Evolutionary conservation across 23 tunicate species (phyloP).

Genomic region (Halocynthia aurantium): DNA sequence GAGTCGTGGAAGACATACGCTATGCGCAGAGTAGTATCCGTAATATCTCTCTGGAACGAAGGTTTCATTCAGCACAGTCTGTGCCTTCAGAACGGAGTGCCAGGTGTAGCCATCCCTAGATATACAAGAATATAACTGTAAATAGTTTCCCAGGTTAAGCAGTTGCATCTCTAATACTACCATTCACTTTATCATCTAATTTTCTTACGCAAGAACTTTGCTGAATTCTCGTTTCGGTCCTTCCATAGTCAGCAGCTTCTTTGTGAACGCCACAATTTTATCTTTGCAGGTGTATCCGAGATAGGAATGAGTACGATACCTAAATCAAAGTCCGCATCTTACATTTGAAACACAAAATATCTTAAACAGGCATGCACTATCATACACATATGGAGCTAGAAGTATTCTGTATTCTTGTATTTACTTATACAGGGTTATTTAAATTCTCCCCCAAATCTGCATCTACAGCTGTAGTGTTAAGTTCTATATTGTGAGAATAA

Average conservation of each 20-base stretch:
- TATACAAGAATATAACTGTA: not conserved
- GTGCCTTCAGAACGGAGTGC: slow-evolving; percentile 8
- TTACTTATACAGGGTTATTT: no score
- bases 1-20: slow-evolving; percentile 77
- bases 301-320: slow-evolving; percentile 13
- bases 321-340: not conserved
- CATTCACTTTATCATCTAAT: no score
- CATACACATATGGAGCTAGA: no score
- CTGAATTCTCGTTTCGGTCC: slow-evolving; percentile 1
- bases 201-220: slow-evolving; percentile 14
- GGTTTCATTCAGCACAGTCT: slow-evolving; percentile 5
- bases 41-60: slow-evolving; percentile 29
- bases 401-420: no score
- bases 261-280: slow-evolving; percentile 9
- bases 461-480: no score
- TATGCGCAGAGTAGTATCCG: slow-evolving; percentile 86
- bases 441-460: no score
- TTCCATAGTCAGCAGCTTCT: slow-evolving; percentile 9
- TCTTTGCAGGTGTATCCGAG: slow-evolving; percentile 25
- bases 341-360: no score
- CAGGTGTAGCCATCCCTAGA: slow-evolving; percentile 8
- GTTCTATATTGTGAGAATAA: no score
- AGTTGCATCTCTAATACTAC: no score
- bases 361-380: no score
- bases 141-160: no score